Percentiles rank a stretch among this genome's conserved stretches.
Evolutionary conservation across 1,140 invertebrate species (phyloP).

Genomic region (Helicoverpa armigera): DNA sequence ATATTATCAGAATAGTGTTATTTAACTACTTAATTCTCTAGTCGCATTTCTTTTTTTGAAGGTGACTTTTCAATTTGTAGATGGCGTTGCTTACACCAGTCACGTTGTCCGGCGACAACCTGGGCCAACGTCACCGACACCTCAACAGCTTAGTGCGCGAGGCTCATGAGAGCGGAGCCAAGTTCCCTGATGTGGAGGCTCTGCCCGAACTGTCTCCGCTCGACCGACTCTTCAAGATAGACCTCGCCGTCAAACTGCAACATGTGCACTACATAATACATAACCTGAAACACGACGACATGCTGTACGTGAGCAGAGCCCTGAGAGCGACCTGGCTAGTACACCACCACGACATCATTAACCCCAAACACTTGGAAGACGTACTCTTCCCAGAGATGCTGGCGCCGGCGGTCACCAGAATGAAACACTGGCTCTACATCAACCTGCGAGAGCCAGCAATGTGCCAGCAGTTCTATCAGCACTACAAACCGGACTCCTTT

Average conservation of each 20-base stretch:
- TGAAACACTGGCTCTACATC: slow-evolving; percentile 69
- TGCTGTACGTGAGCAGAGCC: slow-evolving; percentile 75
- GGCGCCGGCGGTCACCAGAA: slow-evolving; percentile 70
- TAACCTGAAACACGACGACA: slow-evolving; percentile 67
- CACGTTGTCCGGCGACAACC: no score
- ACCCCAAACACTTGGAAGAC: slow-evolving; percentile 66
- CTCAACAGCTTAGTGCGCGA: slow-evolving; percentile 64
- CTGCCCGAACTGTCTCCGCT: slow-evolving; percentile 63
- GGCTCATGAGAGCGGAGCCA: slow-evolving; percentile 46
- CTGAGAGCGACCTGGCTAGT: slow-evolving; percentile 69
- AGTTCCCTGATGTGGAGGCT: slow-evolving; percentile 54
- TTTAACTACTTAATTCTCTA: no score
- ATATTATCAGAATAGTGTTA: no score
- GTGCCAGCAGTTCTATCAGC: slow-evolving; percentile 70
- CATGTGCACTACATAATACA: slow-evolving; percentile 69
- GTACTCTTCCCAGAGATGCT: slow-evolving; percentile 71
- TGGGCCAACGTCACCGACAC: slow-evolving; percentile 56
- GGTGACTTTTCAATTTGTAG: no score
- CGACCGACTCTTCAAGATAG: slow-evolving; percentile 75
- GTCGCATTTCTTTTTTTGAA: no score
- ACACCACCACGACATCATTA: slow-evolving; percentile 63
- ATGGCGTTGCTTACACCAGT: no score
- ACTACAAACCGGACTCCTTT: slow-evolving; percentile 64
- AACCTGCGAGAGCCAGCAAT: slow-evolving; percentile 62
- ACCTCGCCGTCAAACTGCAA: slow-evolving; percentile 67